phyloP scores from a whole-genome alignment of 92 coral and sea anemone species.

The Bergia sp. region DNA sequence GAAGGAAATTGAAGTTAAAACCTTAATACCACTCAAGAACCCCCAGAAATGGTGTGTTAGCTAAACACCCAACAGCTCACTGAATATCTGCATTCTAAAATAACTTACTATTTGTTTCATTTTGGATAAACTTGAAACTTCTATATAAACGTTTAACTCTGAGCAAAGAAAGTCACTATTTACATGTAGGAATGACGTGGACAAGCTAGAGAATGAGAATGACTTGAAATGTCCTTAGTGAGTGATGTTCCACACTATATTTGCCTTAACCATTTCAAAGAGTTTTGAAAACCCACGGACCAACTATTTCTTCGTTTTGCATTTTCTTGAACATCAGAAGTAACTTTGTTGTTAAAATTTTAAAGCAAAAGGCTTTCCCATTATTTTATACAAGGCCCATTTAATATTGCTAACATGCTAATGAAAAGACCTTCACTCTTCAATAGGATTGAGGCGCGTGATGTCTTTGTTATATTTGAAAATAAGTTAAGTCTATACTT shows the following conservation, averaged over 20 bases:
- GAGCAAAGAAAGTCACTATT: background rate
- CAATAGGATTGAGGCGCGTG: background rate
- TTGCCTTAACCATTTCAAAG: background rate
- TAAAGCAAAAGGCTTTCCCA: no score
- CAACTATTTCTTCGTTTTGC: background rate
- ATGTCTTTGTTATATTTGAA: background rate
- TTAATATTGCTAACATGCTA: background rate
- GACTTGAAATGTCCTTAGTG: no score
- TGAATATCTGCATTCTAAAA: background rate
- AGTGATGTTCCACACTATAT: no score
- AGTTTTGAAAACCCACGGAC: background rate
- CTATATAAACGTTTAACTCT: background rate
- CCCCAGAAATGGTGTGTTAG: background rate
- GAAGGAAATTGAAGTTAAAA: background rate
- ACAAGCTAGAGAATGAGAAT: background rate
- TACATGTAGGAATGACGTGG: background rate
- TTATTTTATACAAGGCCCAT: background rate
- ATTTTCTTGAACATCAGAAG: background rate
- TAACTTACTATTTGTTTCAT: background rate
- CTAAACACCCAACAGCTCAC: background rate
- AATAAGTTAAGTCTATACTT: background rate
- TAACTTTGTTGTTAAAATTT: no score
- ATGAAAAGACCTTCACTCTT: background rate
- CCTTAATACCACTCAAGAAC: background rate
- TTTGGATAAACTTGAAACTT: background rate